Evolutionary conservation across 1,140 invertebrate species (phyloP).

Genomic region (Potamilus streckersoni): DNA sequence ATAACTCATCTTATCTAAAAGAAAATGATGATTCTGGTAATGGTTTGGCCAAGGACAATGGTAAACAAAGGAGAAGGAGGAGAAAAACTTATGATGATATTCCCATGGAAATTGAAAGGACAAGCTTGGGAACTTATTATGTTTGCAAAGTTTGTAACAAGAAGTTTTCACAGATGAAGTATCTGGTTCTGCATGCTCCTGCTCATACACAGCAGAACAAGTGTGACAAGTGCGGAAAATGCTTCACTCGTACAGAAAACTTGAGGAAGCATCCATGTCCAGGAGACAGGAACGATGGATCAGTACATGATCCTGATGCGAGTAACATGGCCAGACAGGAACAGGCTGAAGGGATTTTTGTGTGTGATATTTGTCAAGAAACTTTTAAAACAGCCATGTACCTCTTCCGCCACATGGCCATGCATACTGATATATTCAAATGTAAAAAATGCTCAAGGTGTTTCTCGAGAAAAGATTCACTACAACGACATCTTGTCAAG

Average conservation of each 20-base stretch:
- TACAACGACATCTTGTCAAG: conserved; percentile 57
- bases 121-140: conserved; percentile 31
- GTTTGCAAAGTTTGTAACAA: conserved; percentile 49
- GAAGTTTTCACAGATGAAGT: conserved; percentile 45
- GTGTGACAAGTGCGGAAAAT: conserved; percentile 53
- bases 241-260: conserved; percentile 54
- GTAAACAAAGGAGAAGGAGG: conserved; percentile 6
- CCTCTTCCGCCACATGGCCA: conserved; percentile 70
- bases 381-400: conserved; percentile 67
- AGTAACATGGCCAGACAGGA: conserved; percentile 4
- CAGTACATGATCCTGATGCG: conserved; percentile 2
- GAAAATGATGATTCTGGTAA: conserved; percentile 1
- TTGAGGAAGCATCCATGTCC: conserved; percentile 50
- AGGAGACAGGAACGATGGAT: too few relatives aligned
- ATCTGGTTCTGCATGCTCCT: conserved; percentile 51
- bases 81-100: conserved; percentile 22
- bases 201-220: conserved; percentile 50
- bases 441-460: conserved; percentile 63
- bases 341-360: conserved; percentile 32
- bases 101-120: conserved; percentile 30
- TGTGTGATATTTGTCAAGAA: conserved; percentile 73
- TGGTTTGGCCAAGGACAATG: neutral
- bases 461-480: conserved; percentile 61
- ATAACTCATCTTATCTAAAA: neutral
- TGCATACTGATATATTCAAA: conserved; percentile 71